Conservation (phyloP, 1,140 invertebrate genomes). For the Bombus pyrosoma region DNA sequence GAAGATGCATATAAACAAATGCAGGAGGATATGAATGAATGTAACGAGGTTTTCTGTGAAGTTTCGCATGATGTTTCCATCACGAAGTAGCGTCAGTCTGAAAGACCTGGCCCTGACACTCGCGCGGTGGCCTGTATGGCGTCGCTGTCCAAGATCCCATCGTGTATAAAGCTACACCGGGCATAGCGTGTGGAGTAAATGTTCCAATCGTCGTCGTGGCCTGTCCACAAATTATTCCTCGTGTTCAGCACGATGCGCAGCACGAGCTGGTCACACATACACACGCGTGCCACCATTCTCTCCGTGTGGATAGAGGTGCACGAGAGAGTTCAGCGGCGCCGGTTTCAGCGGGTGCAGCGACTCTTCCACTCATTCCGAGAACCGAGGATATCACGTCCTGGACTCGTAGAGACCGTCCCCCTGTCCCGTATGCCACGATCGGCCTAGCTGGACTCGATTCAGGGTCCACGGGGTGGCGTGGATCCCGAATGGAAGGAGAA, state of each 20-base stretch:
- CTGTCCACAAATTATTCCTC: slow-evolving; percentile 81
- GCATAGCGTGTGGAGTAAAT: slow-evolving; percentile 71
- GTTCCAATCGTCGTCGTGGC: slow-evolving; percentile 74
- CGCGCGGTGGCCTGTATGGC: slow-evolving; percentile 57
- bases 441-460: slow-evolving; percentile 63
- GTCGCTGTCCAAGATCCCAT: slow-evolving; percentile 64
- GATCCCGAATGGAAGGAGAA: slow-evolving; percentile 28
- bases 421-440: slow-evolving; percentile 79
- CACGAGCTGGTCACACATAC: slow-evolving; percentile 63
- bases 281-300: slow-evolving; percentile 40
- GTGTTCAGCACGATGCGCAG: slow-evolving; percentile 72
- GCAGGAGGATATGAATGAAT: not conserved
- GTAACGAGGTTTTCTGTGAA: not conserved
- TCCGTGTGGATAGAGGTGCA: slow-evolving; percentile 36
- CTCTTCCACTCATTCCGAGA: slow-evolving; percentile 73
- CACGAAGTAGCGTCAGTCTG: slow-evolving; percentile 22
- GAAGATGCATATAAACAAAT: no score
- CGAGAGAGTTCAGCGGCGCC: slow-evolving; percentile 55
- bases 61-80: slow-evolving; percentile 23
- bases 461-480: slow-evolving; percentile 40
- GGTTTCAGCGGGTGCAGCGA: slow-evolving; percentile 55
- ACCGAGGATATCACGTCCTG: slow-evolving; percentile 66
- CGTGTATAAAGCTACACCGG: slow-evolving; percentile 58
- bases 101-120: slow-evolving; percentile 45
- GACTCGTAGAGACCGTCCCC: slow-evolving; percentile 58